Conservation (phyloP, 35 echinoderm and acorn worm species). For the Heliocidaris erythrogramma region DNA sequence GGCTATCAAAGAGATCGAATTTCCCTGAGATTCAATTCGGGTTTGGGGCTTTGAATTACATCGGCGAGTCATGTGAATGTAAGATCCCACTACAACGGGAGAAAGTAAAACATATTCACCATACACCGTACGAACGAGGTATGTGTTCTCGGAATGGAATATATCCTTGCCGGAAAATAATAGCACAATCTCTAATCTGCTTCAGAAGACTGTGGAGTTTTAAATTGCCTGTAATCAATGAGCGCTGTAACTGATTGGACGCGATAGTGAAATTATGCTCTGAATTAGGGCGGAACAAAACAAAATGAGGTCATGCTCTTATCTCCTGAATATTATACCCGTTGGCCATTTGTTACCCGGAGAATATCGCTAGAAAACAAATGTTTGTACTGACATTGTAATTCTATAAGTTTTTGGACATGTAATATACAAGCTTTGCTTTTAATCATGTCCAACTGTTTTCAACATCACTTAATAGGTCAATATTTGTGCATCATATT, state of each 20-base stretch:
- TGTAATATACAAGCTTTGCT: no score
- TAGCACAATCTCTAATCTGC: not conserved
- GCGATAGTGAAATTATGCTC: not conserved
- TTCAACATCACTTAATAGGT: no score
- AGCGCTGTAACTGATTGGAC: not conserved
- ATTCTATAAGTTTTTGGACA: no score
- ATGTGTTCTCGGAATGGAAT: not conserved
- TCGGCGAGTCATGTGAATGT: not conserved
- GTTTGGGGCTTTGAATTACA: not conserved
- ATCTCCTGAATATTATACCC: not conserved
- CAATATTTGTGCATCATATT: no score
- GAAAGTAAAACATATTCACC: not conserved
- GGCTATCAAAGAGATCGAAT: not conserved
- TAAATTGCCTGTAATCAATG: not conserved
- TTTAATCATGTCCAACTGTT: no score
- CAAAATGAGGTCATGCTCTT: not conserved
- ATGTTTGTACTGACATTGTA: no score
- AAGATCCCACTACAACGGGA: not conserved
- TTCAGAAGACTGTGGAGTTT: not conserved
- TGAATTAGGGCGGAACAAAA: constrained; percentile 1
- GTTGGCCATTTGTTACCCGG: not conserved
- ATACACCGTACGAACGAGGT: not conserved
- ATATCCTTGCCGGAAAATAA: not conserved
- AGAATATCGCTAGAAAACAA: not conserved
- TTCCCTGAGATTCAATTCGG: not conserved